Base-by-base conservation (phyloP, 2,797 vertebrate genomes). In the Cynodonichthys magdalenae region DNA sequence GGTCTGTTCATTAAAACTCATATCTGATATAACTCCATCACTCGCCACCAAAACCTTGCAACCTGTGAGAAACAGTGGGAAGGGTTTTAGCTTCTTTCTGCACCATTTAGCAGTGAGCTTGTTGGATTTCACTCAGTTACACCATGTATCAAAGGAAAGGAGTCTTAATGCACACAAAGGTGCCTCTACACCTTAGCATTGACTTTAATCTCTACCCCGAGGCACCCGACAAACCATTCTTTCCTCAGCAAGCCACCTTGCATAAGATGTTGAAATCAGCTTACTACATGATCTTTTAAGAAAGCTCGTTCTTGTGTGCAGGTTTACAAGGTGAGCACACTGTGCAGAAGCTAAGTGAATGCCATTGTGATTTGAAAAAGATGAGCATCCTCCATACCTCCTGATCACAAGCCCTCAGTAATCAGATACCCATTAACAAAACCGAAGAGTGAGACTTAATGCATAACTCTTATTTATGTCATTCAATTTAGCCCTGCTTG, bases 391-490 rank as follows among this genome's bases (percentile, higher is more conserved):
- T 65, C 53, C 66, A 68, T 68, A 45, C 51, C 68, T 77, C 66
- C 56, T 2, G 28, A 84, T 69, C 76, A 53, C 66, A 39, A 64
- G 63, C 79, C 64, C 36, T 59, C 73, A 55, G 66, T 58, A 1
- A 71, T 54, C 77, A 53, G 67, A 80, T 64, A 80, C 82, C 82
- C 87, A 69, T 74, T 88, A 86, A 87, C 84, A 88, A 74, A 90
- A 71, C 74, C 81, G 61, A 76, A 59, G 74, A 53, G 76, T 10
- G 41, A 53, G 55, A 71, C 79, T 80, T 69, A 65, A 77, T 68
- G 83, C 89, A 92, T 90, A 92, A 91, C 89, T 92, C 91, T 92
- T 92, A 85, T 93, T 92, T 91, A 93, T 89, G 85, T 82, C 81
- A 79, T 90, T 92, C 91, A 93, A 92, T 93, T 92, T 88, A 83